Percentiles rank a stretch among this genome's conserved stretches.
These are phyloP conservation scores for Phocides pigmalion DNA, from an alignment of 1,140 invertebrate genomes.

Conservation along the genomic window DNA sequence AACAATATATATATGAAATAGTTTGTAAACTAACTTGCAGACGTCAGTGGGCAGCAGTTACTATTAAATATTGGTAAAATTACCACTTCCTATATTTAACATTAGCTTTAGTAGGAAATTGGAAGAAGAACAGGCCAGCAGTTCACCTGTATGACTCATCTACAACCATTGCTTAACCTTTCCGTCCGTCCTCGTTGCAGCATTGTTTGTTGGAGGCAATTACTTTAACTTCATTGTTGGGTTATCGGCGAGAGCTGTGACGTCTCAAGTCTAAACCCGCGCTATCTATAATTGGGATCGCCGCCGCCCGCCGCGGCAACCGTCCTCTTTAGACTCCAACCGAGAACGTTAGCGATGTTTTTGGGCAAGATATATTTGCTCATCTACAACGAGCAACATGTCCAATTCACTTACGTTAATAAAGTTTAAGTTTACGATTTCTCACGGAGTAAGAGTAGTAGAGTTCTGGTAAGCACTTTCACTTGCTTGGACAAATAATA, in stretches of 20 bases:
- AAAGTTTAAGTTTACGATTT: too few species aligned
- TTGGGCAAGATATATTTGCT: not conserved
- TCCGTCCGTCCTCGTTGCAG: not conserved
- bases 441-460: too few species aligned
- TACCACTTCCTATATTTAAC: too few species aligned
- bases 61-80: too few species aligned
- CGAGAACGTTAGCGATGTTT: conserved; percentile 1
- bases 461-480: too few species aligned
- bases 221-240: conserved; percentile 19
- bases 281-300: conserved; percentile 53
- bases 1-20: too few species aligned
- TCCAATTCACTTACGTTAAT: too few species aligned
- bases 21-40: too few species aligned
- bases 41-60: too few species aligned
- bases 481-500: too few species aligned
- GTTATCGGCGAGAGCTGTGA: conserved; percentile 23
- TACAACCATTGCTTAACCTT: conserved; percentile 8
- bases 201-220: conserved; percentile 23
- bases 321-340: not conserved
- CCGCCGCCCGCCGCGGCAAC: conserved; percentile 30
- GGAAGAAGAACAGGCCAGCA: not conserved
- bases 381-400: too few species aligned
- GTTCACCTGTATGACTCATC: not conserved
- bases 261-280: conserved; percentile 29
- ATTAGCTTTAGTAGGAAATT: not conserved